A percentile compares a stretch with the other conserved stretches of the same genome.
phyloP scores from a whole-genome alignment of 1,140 invertebrate species.

The Plectrocnemia conspersa region DNA sequence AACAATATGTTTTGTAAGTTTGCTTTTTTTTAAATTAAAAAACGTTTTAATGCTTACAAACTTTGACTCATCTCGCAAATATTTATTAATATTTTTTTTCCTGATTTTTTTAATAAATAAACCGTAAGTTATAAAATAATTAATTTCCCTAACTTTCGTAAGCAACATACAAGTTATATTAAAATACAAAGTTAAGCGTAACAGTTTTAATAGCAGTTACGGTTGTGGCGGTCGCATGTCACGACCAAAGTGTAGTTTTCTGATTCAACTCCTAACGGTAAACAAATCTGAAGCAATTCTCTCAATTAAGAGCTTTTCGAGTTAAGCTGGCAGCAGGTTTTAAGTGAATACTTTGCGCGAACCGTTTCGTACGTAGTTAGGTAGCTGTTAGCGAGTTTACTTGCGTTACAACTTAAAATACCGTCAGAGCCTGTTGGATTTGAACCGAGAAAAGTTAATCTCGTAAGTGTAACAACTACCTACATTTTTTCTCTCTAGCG shows the following conservation, averaged over 20 bases:
- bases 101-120: no score
- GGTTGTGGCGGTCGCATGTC: neutral
- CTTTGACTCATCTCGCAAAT: no score
- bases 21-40: no score
- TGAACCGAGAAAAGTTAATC: neutral
- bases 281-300: conserved; percentile 24
- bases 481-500: no score
- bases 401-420: conserved; percentile 28
- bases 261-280: conserved; percentile 1
- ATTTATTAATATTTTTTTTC: no score
- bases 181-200: no score
- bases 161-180: no score
- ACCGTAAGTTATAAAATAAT: no score
- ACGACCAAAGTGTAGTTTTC: neutral
- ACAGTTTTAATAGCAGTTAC: no score
- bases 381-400: conserved; percentile 31
- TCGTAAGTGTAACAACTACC: neutral
- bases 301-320: conserved; percentile 29
- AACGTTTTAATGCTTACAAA: no score
- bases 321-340: conserved; percentile 22
- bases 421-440: conserved; percentile 20
- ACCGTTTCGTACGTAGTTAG: conserved; percentile 16
- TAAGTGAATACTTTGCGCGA: conserved; percentile 26
- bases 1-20: no score
- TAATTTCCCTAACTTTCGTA: no score